These are phyloP conservation scores for Heterodera carotae DNA, from an alignment of 1,140 invertebrate genomes.

Conservation along the genomic window DNA sequence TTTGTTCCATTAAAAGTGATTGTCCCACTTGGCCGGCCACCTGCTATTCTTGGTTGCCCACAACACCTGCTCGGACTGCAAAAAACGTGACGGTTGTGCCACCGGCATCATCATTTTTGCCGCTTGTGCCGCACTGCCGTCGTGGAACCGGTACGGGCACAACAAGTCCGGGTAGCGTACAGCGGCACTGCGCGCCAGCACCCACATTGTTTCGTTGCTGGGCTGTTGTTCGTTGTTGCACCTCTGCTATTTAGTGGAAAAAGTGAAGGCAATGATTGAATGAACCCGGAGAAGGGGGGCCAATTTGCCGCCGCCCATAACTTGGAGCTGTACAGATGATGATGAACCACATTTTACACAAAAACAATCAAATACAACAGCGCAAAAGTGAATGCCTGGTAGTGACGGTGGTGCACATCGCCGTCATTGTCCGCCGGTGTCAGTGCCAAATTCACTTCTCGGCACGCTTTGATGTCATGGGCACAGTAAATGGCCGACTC, in stretches of 20 bases:
- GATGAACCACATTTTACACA: too few relatives aligned
- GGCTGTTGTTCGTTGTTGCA: constrained; percentile 20
- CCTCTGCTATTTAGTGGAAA: neutral
- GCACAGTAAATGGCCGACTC: constrained; percentile 33
- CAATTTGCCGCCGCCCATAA: neutral
- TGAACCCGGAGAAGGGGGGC: too few relatives aligned
- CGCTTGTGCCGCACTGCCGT: neutral
- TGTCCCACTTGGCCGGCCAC: too few relatives aligned
- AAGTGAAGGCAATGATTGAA: too few relatives aligned
- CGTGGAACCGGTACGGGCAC: constrained; percentile 12
- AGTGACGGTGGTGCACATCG: neutral
- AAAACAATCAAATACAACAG: too few relatives aligned
- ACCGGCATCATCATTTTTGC: constrained; percentile 26
- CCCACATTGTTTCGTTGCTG: constrained; percentile 41
- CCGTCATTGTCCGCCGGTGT: neutral
- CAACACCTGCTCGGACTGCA: neutral
- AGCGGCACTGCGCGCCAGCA: constrained; percentile 40
- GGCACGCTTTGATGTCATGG: constrained; percentile 40
- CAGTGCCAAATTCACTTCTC: constrained; percentile 35
- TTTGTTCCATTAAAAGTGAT: too few relatives aligned
- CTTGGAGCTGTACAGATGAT: too few relatives aligned
- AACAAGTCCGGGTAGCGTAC: constrained; percentile 43
- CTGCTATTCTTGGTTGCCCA: too few relatives aligned
- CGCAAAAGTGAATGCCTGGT: too few relatives aligned
- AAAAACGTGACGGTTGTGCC: constrained; percentile 15